A percentile compares a stretch with the other conserved stretches of the same genome.
These are phyloP conservation scores for Zeus faber DNA, from an alignment of 2,113 vertebrate species.

Conservation along the genomic window DNA sequence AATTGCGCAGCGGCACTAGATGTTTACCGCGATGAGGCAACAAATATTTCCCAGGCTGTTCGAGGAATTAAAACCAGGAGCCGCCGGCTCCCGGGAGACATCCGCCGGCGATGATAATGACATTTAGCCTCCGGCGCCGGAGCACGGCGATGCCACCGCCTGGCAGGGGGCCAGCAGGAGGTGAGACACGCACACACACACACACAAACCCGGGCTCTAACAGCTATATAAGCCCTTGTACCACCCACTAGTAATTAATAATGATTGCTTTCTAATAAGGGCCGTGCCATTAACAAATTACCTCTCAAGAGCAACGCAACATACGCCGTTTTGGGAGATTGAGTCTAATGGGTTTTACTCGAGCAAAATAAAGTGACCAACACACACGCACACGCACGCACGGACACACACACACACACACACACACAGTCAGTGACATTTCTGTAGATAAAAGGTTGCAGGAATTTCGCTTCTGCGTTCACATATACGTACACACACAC, in stretches of 20 bases:
- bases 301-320: slow-evolving; percentile 54
- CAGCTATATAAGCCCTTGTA: slow-evolving; percentile 63
- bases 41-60: slow-evolving; percentile 74
- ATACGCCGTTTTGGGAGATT: slow-evolving; percentile 51
- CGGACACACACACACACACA: not conserved
- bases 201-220: slow-evolving; percentile 45
- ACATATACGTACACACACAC: not conserved
- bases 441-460: too few species aligned
- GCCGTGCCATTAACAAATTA: slow-evolving; percentile 72
- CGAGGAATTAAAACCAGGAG: slow-evolving; percentile 83
- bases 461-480: not conserved
- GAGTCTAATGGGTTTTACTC: slow-evolving; percentile 60
- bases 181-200: slow-evolving; percentile 42
- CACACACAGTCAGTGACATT: too few species aligned
- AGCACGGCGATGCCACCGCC: slow-evolving; percentile 69
- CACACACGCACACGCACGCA: slow-evolving; percentile 1
- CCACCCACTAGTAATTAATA: slow-evolving; percentile 67
- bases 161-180: slow-evolving; percentile 66
- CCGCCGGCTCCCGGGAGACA: slow-evolving; percentile 70
- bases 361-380: slow-evolving; percentile 38
- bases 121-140: slow-evolving; percentile 71
- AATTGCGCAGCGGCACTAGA: slow-evolving; percentile 86
- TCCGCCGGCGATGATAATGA: slow-evolving; percentile 71
- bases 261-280: slow-evolving; percentile 73
- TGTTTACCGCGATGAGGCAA: slow-evolving; percentile 74